Evolutionary conservation across 2,797 vertebrate genomes (phyloP).

Genomic region (Hypotaenidia philippensis): DNA sequence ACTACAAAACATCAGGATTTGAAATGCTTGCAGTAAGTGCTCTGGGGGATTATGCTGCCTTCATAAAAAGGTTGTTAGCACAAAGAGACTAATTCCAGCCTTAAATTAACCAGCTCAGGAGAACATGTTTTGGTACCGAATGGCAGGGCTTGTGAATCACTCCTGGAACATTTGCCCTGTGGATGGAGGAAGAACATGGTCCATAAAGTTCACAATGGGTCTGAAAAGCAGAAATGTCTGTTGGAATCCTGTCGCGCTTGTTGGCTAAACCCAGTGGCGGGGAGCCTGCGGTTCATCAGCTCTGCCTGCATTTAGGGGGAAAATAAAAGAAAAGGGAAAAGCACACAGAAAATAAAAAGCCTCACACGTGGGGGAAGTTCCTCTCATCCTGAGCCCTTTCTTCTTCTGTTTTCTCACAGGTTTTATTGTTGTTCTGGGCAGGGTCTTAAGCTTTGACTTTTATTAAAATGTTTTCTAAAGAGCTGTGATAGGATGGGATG

Average conservation of each 20-base stretch:
- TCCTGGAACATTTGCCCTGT: conserved; percentile 19
- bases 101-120: conserved; percentile 52
- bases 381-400: not conserved
- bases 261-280: not conserved
- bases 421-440: conserved; percentile 11
- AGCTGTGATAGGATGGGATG: not conserved
- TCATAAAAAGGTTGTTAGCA: conserved; percentile 53
- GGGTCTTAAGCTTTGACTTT: not conserved
- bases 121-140: not conserved
- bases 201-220: conserved; percentile 32
- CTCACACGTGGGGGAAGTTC: not conserved
- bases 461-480: not conserved
- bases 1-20: conserved; percentile 52
- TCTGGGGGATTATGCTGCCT: conserved; percentile 37
- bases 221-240: conserved; percentile 15
- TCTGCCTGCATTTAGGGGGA: not conserved
- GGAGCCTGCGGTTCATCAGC: not conserved
- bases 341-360: not conserved
- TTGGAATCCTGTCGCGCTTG: not conserved
- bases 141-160: conserved; percentile 20
- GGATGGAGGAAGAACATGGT: conserved; percentile 8
- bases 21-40: conserved; percentile 26
- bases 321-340: not conserved
- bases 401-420: not conserved
- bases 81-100: conserved; percentile 49